Base-by-base conservation (phyloP, 1,140 invertebrate species). In the Euwallacea similis region DNA sequence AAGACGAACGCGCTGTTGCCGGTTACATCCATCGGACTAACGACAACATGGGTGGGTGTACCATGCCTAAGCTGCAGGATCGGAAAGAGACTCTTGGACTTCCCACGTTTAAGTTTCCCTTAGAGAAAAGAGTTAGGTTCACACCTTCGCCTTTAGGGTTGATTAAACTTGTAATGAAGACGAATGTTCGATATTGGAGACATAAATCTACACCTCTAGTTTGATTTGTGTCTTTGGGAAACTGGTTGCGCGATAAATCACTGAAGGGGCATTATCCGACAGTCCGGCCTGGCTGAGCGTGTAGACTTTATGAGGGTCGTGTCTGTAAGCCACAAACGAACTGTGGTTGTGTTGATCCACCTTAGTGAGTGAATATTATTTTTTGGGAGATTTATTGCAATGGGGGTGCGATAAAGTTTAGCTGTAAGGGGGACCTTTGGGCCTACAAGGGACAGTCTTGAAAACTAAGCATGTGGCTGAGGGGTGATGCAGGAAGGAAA, bases 221-320 rank as follows among this genome's bases (percentile, higher is more conserved):
- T 63, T 63, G 61, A 63, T 63, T 63, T 63, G 61, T 63, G 61
- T 63, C 61, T 63, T 63, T 63, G 46, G 43, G 61, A 63, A 63
- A 63, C 61, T 47, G 61, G 61, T 21, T 63, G 16, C 11, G 16
- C 61, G 61, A 63, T 63, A 63, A 63, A 63, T 63, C 44, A 63
- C 61, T 16, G 44, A 50, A n/a, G 16, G 61, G 44, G 61, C 61
- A 63, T 63, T 63, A 63, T 61, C 59, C 59, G 59, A 61, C 59
- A 61, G 59, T 41, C 61, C 21, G 13, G 61, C 61, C 41, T 63
- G 13, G 15, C 43, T 13, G 44, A 47, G 15, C 61, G 61, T 63
- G 47, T 33, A 63, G 44, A 63, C 61, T 63, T 63, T 63, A 63
- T 63, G 61, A 63, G 61, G 61, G 61, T 63, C 61, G 44, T 47